Conservation (phyloP, 1,140 invertebrate species). For the Coptotermes formosanus region DNA sequence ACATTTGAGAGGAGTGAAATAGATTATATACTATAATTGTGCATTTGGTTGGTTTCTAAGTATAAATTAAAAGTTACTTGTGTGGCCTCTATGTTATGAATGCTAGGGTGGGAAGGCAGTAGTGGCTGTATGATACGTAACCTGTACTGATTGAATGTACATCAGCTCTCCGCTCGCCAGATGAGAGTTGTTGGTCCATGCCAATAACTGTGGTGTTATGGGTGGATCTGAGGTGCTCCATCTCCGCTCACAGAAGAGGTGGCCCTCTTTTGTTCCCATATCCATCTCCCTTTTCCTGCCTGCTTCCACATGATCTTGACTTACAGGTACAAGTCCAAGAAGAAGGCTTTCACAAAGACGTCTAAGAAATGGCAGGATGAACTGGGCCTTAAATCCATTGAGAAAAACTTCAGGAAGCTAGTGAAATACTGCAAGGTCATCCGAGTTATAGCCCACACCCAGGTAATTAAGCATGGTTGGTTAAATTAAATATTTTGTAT, state of each 20-base stretch:
- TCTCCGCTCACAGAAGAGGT: conserved; percentile 52
- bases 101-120: too few relatives aligned
- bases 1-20: too few relatives aligned
- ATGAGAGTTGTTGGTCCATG: conserved; percentile 40
- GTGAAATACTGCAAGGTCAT: conserved; percentile 98
- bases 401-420: conserved; percentile 95
- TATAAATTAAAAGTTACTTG: too few relatives aligned
- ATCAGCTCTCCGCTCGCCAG: conserved; percentile 45
- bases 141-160: neutral
- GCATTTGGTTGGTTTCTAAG: too few relatives aligned
- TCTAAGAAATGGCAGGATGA: conserved; percentile 99
- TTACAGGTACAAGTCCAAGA: conserved; percentile 97
- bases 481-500: neutral
- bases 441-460: conserved; percentile 95
- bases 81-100: too few relatives aligned
- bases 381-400: conserved; percentile 93
- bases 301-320: conserved; percentile 15
- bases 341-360: conserved; percentile 99
- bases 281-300: conserved; percentile 17
- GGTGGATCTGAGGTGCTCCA: conserved; percentile 19
- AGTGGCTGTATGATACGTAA: too few relatives aligned
- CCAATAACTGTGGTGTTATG: neutral
- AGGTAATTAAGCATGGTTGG: conserved; percentile 59
- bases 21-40: too few relatives aligned
- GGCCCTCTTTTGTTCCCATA: neutral